These are phyloP conservation scores for Philotrypesis tridentata DNA, from an alignment of 1,140 invertebrate genomes.

Conservation along the genomic window DNA sequence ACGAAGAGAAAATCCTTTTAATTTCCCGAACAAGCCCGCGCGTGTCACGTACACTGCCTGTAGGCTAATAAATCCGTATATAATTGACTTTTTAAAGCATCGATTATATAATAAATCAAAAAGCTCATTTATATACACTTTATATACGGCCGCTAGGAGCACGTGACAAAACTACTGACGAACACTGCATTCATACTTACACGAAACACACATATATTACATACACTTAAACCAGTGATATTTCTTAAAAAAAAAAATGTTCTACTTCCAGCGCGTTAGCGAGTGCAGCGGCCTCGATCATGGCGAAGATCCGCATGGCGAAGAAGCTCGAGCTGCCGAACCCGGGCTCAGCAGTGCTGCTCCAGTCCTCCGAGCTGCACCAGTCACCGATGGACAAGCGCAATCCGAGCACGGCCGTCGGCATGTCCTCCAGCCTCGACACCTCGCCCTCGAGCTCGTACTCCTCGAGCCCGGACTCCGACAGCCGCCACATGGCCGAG, in stretches of 20 bases:
- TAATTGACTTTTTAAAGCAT: too few relatives aligned
- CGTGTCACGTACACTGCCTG: too few relatives aligned
- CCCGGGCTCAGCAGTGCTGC: neutral
- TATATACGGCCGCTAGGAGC: too few relatives aligned
- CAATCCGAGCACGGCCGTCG: neutral
- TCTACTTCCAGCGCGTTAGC: slow-evolving; percentile 7
- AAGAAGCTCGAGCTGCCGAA: neutral
- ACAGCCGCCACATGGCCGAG: neutral
- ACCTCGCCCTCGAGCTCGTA: slow-evolving; percentile 4
- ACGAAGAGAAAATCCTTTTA: too few relatives aligned
- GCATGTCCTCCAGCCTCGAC: neutral
- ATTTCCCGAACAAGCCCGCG: too few relatives aligned
- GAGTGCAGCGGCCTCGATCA: neutral
- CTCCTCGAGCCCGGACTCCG: slow-evolving; percentile 1
- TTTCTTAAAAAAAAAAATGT: neutral
- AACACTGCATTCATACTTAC: too few relatives aligned
- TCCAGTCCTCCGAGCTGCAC: neutral
- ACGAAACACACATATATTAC: too few relatives aligned
- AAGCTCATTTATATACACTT: too few relatives aligned
- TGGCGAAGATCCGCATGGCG: slow-evolving; percentile 16
- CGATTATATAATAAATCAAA: too few relatives aligned
- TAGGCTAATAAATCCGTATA: too few relatives aligned
- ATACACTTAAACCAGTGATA: too few relatives aligned
- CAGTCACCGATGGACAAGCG: neutral
- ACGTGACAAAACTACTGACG: too few relatives aligned